phyloP scores from a whole-genome alignment of 2,888 invertebrate species.

The Bimastos eiseni region DNA sequence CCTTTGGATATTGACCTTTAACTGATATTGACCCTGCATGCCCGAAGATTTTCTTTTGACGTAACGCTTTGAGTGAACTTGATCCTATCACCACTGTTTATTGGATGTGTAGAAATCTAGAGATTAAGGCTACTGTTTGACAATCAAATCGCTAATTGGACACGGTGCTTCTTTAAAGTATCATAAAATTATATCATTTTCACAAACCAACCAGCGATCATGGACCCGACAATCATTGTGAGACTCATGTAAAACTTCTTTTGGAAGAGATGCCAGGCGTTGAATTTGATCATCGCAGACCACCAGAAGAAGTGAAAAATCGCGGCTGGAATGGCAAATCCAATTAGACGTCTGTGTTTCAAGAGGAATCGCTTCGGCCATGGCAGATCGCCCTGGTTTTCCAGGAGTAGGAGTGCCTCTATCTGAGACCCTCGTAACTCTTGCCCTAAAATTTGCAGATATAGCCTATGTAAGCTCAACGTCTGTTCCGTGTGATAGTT shows the following conservation, averaged over 20 bases:
- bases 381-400: not conserved
- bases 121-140: no score
- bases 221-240: slow-evolving; percentile 56
- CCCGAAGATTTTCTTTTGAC: no score
- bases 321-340: slow-evolving; percentile 37
- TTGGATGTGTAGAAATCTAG: no score
- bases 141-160: no score
- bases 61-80: no score
- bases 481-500: not conserved
- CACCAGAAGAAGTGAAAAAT: slow-evolving; percentile 50
- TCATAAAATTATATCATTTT: no score
- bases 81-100: no score
- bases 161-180: no score
- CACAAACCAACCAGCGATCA: slow-evolving; percentile 48
- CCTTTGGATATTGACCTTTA: no score
- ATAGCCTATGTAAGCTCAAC: not conserved
- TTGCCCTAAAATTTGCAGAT: not conserved
- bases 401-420: not conserved
- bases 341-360: slow-evolving; percentile 34
- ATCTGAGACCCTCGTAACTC: slow-evolving; percentile 9
- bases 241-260: slow-evolving; percentile 55
- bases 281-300: slow-evolving; percentile 49
- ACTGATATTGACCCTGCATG: no score
- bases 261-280: slow-evolving; percentile 50
- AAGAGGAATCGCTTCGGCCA: slow-evolving; percentile 38